Conservation (phyloP, 2,113 vertebrate species). For the Dicrurus megarhynchus region DNA sequence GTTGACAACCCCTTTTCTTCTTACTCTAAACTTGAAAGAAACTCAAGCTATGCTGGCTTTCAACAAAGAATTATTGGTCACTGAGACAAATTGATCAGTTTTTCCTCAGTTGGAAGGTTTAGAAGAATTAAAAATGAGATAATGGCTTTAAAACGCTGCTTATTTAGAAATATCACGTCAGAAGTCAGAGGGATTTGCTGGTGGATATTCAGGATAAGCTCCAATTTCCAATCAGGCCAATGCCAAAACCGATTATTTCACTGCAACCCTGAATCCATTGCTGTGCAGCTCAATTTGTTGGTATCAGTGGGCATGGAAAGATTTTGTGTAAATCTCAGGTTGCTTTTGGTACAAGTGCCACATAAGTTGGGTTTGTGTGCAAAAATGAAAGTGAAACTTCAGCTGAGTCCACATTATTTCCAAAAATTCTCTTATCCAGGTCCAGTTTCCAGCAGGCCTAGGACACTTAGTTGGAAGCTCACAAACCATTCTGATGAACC, state of each 20-base stretch:
- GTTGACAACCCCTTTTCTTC: background rate
- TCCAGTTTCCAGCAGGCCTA: background rate
- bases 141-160: background rate
- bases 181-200: background rate
- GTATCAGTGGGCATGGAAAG: background rate
- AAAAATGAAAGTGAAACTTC: slow-evolving; percentile 32
- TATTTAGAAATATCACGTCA: background rate
- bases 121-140: background rate
- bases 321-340: background rate
- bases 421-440: background rate
- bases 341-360: background rate
- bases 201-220: background rate
- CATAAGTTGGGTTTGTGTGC: background rate
- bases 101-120: background rate
- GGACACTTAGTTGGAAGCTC: background rate
- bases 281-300: background rate
- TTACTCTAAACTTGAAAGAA: background rate
- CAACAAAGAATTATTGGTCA: background rate
- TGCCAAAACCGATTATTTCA: background rate
- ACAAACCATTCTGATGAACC: background rate
- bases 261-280: background rate
- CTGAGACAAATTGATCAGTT: background rate
- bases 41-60: background rate
- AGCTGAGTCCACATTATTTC: background rate
- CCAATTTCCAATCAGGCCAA: background rate